Base-by-base conservation (phyloP, 2,888 invertebrate genomes). In the Camptogramma bilineatum region DNA sequence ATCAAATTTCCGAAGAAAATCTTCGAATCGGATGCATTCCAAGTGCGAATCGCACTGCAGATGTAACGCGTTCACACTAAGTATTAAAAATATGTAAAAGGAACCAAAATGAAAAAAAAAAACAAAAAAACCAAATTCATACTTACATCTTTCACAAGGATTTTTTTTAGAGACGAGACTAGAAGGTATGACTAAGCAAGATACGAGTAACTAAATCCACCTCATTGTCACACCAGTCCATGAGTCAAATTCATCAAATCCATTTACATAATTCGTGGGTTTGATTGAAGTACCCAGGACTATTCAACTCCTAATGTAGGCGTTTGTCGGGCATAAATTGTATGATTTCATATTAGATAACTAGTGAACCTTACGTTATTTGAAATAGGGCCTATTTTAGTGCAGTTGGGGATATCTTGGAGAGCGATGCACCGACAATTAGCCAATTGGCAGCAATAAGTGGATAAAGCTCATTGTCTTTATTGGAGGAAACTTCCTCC, bases 401-500 rank as follows among this genome's bases (percentile, higher is more conserved):
- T 9, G 28, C 39, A n/a, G 54, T 39, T 42, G 17, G n/a, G 24
- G n/a, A 58, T 31, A 57, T 58, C 54, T 48, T 66, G 62, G 71
- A 72, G 77, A 68, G 75, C 73, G 75, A 75, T 82, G 84, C 81
- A 82, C 79, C 71, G 77, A 73, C 84, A 87, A 86, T 87, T 87
- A 87, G 80, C 77, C 77, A 85, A 86, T 87, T 84, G 80, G 71
- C 76, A 75, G 74, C 78, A 76, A 70, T 82, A 79, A 81, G 79
- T 79, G 78, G 73, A 77, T 77, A 77, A 80, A 73, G 74, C 76
- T 69, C 70, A 70, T 81, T 80, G 80, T 78, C 75, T 82, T 74
- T 73, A 82, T 84, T 83, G 72, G 75, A 83, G 81, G 82, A 84
- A 80, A 81, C 84, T 77, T 83, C 86, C 78, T 85, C 86, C 78